Conservation (phyloP, 2,888 invertebrate genomes). For the Synanthedon vespiformis region DNA sequence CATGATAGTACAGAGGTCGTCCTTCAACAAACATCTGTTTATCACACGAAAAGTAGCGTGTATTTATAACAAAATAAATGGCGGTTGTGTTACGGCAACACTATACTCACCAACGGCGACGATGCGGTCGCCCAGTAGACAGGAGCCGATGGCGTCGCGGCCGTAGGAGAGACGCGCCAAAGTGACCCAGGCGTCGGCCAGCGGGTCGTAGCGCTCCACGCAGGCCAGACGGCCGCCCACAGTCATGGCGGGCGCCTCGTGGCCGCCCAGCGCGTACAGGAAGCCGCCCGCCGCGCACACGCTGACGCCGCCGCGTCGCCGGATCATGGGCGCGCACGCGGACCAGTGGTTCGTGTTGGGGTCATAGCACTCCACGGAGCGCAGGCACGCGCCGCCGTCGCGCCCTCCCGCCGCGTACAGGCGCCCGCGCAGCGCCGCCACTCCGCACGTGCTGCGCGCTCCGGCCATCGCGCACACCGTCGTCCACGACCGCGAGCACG, state of each 20-base stretch:
- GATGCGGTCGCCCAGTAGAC: slow-evolving; percentile 84
- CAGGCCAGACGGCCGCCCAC: slow-evolving; percentile 86
- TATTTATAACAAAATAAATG: too few species aligned
- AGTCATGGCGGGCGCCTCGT: slow-evolving; percentile 86
- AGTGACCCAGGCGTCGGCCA: slow-evolving; percentile 88
- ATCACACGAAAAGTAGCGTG: too few species aligned
- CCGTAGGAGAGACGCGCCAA: slow-evolving; percentile 86
- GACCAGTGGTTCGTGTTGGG: slow-evolving; percentile 82
- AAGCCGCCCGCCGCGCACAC: slow-evolving; percentile 90
- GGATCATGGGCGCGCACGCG: slow-evolving; percentile 87
- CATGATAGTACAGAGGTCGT: too few species aligned
- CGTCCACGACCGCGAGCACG: slow-evolving; percentile 88
- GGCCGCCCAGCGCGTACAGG: slow-evolving; percentile 92
- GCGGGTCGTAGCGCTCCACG: slow-evolving; percentile 85
- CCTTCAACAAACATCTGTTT: too few species aligned
- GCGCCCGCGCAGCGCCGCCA: slow-evolving; percentile 85
- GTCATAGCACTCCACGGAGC: slow-evolving; percentile 89
- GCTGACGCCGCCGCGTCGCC: slow-evolving; percentile 89
- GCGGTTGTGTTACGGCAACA: too few species aligned
- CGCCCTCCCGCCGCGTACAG: slow-evolving; percentile 94
- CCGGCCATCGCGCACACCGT: slow-evolving; percentile 91
- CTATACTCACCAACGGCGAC: slow-evolving; percentile 78
- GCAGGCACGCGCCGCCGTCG: slow-evolving; percentile 90
- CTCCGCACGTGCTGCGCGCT: slow-evolving; percentile 90
- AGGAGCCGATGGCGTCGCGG: slow-evolving; percentile 90